These are phyloP conservation scores for Capromys pilorides DNA, from an alignment of 2,797 vertebrate species.

Conservation along the genomic window DNA sequence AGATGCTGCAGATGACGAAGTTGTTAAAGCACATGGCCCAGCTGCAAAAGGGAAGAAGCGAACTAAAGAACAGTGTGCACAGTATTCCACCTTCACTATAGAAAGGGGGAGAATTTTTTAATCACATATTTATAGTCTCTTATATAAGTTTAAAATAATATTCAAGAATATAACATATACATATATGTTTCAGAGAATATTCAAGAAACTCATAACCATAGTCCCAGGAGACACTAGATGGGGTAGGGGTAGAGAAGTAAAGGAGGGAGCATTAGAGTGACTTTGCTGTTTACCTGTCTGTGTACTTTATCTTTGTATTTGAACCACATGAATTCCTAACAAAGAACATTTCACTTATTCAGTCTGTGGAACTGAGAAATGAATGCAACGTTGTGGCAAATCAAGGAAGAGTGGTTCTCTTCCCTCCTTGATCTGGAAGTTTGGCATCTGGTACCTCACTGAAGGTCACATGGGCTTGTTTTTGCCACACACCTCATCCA, in stretches of 20 bases:
- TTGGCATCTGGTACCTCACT: not conserved
- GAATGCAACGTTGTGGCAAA: not conserved
- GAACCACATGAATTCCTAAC: not conserved
- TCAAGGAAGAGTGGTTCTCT: not conserved
- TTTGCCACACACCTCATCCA: not conserved
- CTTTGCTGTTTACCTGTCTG: not conserved
- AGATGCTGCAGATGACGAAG: not conserved
- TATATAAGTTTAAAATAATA: not conserved
- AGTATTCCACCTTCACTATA: not conserved
- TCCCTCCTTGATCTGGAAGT: not conserved
- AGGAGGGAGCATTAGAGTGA: too few species aligned
- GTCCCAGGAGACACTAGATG: not conserved
- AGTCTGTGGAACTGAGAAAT: not conserved
- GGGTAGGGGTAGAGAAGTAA: too few species aligned
- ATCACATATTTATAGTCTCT: not conserved
- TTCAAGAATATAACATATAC: too few species aligned
- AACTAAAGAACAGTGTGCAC: not conserved
- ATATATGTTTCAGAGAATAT: not conserved
- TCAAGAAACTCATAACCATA: not conserved
- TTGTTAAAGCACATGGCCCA: not conserved
- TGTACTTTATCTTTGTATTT: not conserved
- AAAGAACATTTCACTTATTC: not conserved
- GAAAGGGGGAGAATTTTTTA: not conserved
- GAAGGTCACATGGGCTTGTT: rapidly evolving
- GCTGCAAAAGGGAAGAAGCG: not conserved